Percentiles rank a stretch among this genome's conserved stretches.
Evolutionary conservation across 2,113 vertebrate species (phyloP).

Genomic region (Glareola pratincola): DNA sequence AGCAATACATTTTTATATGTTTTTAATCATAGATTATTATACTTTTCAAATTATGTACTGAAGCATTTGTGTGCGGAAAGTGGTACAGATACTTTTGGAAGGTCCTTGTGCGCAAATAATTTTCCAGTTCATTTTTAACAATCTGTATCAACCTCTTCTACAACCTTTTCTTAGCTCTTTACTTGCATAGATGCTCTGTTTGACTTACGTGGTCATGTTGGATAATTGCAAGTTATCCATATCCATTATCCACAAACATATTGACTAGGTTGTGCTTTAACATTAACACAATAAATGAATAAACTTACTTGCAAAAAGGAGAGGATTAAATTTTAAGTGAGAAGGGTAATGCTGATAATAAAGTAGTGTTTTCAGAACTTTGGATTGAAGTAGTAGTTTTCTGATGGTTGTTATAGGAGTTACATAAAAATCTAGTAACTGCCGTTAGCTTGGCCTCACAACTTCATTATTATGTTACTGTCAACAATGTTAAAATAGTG

Average conservation of each 20-base stretch:
- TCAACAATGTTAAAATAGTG: not conserved
- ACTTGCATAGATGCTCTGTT: not conserved
- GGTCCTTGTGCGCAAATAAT: not conserved
- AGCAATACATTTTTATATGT: too few species aligned
- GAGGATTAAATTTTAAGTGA: not conserved
- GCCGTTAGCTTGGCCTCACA: not conserved
- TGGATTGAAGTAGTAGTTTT: not conserved
- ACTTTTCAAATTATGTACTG: not conserved
- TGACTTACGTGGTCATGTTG: not conserved
- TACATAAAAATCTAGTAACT: not conserved
- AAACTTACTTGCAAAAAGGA: not conserved
- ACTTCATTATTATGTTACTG: not conserved
- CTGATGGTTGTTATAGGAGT: not conserved
- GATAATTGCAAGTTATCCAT: not conserved
- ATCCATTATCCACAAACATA: not conserved
- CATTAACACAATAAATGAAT: not conserved
- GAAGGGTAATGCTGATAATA: not conserved
- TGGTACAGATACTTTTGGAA: not conserved
- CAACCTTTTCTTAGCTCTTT: not conserved
- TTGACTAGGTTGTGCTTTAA: not conserved
- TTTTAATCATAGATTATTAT: not conserved
- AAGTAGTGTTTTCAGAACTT: not conserved
- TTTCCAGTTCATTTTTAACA: not conserved
- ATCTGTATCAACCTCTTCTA: not conserved
- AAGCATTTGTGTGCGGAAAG: not conserved